Evolutionary conservation across 2,888 invertebrate species (phyloP).

Genomic region (Drosophila silvestris): DNA sequence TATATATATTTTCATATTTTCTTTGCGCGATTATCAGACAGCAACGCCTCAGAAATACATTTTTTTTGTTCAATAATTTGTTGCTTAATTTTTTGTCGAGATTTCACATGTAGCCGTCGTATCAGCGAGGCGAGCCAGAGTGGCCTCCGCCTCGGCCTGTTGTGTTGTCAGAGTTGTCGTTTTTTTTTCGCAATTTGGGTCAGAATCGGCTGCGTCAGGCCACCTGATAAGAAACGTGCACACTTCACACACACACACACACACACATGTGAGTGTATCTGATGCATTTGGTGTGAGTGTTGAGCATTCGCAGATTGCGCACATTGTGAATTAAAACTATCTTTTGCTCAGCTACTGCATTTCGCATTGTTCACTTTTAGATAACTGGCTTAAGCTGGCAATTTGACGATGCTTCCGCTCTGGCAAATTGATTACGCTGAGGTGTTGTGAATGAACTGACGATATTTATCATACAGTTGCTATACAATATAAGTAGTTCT

Average conservation of each 20-base stretch:
- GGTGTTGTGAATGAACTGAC: slow-evolving; percentile 37
- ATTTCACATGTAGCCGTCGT: slow-evolving; percentile 66
- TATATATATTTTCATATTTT: slow-evolving; percentile 34
- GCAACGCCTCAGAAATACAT: slow-evolving; percentile 47
- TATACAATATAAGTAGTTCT: background rate
- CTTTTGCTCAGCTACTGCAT: slow-evolving; percentile 32
- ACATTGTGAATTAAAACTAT: slow-evolving; percentile 62
- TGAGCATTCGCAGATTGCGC: slow-evolving; percentile 27
- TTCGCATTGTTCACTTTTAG: slow-evolving; percentile 29
- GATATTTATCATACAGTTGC: slow-evolving; percentile 15
- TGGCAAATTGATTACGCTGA: slow-evolving; percentile 13
- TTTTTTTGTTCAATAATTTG: slow-evolving; percentile 74
- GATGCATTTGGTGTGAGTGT: slow-evolving; percentile 23
- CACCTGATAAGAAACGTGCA: slow-evolving; percentile 61
- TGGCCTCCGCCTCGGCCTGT: slow-evolving; percentile 45
- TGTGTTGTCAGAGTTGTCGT: slow-evolving; percentile 46
- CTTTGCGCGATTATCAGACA: slow-evolving; percentile 48
- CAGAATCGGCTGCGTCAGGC: slow-evolving; percentile 70
- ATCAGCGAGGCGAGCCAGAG: slow-evolving; percentile 60
- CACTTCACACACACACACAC: slow-evolving; percentile 23
- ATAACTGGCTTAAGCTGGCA: slow-evolving; percentile 32
- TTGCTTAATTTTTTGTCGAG: slow-evolving; percentile 69
- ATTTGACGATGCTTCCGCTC: slow-evolving; percentile 42
- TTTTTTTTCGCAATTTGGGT: slow-evolving; percentile 70
- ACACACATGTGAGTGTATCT: slow-evolving; percentile 4